Percentiles rank a stretch among this genome's conserved stretches.
These are phyloP conservation scores for Pycnomerus fuliginosus DNA, from an alignment of 2,888 invertebrate genomes.

Conservation along the genomic window DNA sequence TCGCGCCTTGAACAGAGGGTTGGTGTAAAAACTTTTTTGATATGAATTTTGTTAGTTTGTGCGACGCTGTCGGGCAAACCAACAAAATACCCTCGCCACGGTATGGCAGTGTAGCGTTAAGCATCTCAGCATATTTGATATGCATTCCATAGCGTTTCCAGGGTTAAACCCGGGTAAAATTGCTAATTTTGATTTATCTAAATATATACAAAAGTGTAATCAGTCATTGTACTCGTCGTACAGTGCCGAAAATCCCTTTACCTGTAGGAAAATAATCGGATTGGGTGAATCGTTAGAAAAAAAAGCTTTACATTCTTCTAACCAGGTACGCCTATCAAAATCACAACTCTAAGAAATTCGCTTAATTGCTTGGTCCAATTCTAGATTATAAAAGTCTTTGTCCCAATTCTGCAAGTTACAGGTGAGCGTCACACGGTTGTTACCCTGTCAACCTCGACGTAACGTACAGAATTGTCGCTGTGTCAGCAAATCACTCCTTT, in stretches of 20 bases:
- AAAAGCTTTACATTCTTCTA: slow-evolving; percentile 17
- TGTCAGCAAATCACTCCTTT: slow-evolving; percentile 94
- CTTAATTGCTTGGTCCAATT: slow-evolving; percentile 28
- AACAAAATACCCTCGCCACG: slow-evolving; percentile 20
- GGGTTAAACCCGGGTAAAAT: slow-evolving; percentile 9
- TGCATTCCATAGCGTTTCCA: slow-evolving; percentile 11
- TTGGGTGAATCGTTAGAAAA: slow-evolving; percentile 8
- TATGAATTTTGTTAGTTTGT: slow-evolving; percentile 23
- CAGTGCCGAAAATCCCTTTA: slow-evolving; percentile 34
- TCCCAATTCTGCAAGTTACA: slow-evolving; percentile 48
- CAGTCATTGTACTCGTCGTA: slow-evolving; percentile 43
- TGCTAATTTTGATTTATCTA: slow-evolving; percentile 23
- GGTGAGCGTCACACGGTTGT: slow-evolving; percentile 78
- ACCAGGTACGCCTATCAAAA: slow-evolving; percentile 32
- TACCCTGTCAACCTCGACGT: slow-evolving; percentile 86
- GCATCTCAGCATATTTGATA: slow-evolving; percentile 26
- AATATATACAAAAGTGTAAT: slow-evolving; percentile 38
- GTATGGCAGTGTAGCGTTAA: slow-evolving; percentile 22
- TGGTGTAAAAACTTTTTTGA: slow-evolving; percentile 1
- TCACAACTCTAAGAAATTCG: slow-evolving; percentile 40
- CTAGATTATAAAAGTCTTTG: slow-evolving; percentile 13
- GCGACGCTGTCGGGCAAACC: slow-evolving; percentile 18
- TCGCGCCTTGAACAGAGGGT: slow-evolving; percentile 1
- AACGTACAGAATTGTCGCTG: slow-evolving; percentile 92
- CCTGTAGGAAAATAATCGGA: slow-evolving; percentile 8